Evolutionary conservation across 2,888 invertebrate genomes (phyloP).

Genomic region (Heterodera filipjevi): DNA sequence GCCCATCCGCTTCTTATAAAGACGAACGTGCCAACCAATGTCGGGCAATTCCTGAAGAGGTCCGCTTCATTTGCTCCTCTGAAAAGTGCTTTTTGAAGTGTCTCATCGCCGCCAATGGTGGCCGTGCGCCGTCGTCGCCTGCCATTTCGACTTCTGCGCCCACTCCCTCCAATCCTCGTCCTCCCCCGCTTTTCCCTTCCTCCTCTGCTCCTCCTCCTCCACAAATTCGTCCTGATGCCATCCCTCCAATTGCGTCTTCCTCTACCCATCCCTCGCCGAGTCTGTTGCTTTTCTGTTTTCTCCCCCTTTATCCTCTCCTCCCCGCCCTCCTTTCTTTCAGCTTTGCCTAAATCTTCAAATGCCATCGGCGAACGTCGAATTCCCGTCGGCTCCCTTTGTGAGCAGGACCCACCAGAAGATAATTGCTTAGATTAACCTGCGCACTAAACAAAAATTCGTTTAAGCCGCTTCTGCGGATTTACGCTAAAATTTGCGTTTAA

Average conservation of each 20-base stretch:
- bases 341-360: slow-evolving; percentile 12
- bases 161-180: slow-evolving; percentile 15
- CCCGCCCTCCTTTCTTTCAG: not conserved
- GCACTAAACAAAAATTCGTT: not conserved
- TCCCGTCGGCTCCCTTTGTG: slow-evolving; percentile 47
- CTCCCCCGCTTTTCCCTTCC: slow-evolving; percentile 15
- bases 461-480: slow-evolving; percentile 61
- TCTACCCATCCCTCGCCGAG: not conserved
- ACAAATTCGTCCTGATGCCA: not conserved
- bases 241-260: not conserved
- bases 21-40: slow-evolving; percentile 58
- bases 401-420: slow-evolving; percentile 56
- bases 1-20: slow-evolving; percentile 51
- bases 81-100: slow-evolving; percentile 46
- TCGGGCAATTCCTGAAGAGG: slow-evolving; percentile 47
- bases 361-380: slow-evolving; percentile 10
- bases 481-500: slow-evolving; percentile 52
- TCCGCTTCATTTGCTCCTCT: not conserved
- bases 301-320: not conserved
- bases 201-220: not conserved
- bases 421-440: not conserved
- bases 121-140: slow-evolving; percentile 44
- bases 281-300: not conserved
- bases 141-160: slow-evolving; percentile 7
- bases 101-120: slow-evolving; percentile 61